Evolutionary conservation across 2,888 invertebrate genomes (phyloP).

Genomic region (Eucriotettix oculatus): DNA sequence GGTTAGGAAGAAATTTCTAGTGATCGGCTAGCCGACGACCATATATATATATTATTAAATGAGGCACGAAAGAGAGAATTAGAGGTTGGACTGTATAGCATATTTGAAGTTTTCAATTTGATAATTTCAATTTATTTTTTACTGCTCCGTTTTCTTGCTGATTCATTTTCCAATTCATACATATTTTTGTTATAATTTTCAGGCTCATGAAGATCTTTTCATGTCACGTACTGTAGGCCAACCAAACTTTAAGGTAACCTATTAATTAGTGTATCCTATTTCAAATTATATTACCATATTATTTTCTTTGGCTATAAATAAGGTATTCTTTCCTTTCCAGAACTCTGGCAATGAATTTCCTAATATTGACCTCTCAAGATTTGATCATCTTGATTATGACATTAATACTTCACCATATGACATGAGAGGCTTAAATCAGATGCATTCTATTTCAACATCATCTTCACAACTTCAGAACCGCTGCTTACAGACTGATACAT

Average conservation of each 20-base stretch:
- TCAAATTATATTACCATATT: no score
- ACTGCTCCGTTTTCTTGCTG: background rate
- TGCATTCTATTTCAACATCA: constrained; percentile 1
- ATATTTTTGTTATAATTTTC: background rate
- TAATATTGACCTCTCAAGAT: constrained; percentile 2
- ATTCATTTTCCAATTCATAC: background rate
- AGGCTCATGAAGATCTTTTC: no score
- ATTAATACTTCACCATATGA: background rate
- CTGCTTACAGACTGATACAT: constrained; percentile 1
- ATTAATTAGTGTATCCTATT: background rate
- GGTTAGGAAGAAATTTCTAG: no score
- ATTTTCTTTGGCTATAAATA: background rate
- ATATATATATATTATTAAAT: no score
- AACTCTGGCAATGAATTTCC: constrained; percentile 3
- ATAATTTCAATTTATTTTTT: background rate
- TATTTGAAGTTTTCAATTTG: no score
- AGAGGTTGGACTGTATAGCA: no score
- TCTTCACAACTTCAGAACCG: constrained; percentile 2
- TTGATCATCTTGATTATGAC: constrained; percentile 6
- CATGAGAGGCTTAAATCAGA: background rate
- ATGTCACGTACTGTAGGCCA: no score
- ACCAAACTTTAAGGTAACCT: no score
- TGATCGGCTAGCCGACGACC: no score
- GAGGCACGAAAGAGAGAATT: no score
- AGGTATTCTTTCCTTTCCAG: background rate